A percentile compares a stretch with the other conserved stretches of the same genome.
These are phyloP conservation scores for Mirza zaza DNA, from an alignment of 2,113 vertebrate genomes.

Conservation along the genomic window DNA sequence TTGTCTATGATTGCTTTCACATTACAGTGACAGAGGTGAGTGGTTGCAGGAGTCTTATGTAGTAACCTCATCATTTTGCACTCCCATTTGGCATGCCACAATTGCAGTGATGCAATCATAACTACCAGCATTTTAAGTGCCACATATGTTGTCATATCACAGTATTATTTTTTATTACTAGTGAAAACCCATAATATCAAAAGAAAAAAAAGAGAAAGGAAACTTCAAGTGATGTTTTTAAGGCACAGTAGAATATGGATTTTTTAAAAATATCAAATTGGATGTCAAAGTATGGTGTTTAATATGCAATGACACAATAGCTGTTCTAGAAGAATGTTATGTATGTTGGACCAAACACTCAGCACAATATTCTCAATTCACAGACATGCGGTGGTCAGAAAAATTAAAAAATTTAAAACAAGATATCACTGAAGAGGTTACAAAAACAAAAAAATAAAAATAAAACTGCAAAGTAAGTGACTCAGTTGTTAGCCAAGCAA, in stretches of 20 bases:
- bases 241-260: background rate
- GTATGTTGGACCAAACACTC: background rate
- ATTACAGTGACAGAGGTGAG: background rate
- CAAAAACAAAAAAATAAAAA: slow-evolving; percentile 26
- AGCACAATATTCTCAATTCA: background rate
- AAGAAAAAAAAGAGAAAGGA: background rate
- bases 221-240: slow-evolving; percentile 15
- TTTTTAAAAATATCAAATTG: background rate
- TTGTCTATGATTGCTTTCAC: background rate
- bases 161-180: background rate
- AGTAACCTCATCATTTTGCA: background rate
- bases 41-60: background rate
- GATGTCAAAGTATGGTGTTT: background rate
- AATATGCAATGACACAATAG: background rate
- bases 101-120: background rate
- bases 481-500: slow-evolving; percentile 7
- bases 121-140: background rate
- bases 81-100: background rate
- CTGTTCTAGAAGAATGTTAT: background rate
- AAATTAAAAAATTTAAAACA: slow-evolving; percentile 42
- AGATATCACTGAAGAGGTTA: background rate
- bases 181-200: background rate
- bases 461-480: background rate
- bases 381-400: background rate
- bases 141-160: background rate